Conservation (phyloP, 2,113 vertebrate genomes). For the Brachyhypopomus occidentalis region DNA sequence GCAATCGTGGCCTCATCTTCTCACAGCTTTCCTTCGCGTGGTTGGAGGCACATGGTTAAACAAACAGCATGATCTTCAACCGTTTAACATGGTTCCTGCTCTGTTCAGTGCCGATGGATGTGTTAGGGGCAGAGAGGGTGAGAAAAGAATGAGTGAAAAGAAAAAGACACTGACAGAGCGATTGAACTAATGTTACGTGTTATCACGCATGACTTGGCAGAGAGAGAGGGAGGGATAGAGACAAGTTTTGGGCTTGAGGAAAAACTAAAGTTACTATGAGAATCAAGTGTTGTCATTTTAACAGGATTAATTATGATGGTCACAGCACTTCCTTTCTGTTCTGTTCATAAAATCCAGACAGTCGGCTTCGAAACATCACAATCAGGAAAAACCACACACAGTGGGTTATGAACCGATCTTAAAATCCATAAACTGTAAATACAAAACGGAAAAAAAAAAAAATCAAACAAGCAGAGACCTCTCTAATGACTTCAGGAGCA, state of each 20-base stretch:
- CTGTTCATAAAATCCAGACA: background rate
- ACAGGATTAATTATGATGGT: background rate
- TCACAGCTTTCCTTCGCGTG: conserved; percentile 54
- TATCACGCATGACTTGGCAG: background rate
- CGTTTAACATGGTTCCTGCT: conserved; percentile 29
- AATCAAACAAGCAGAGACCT: background rate
- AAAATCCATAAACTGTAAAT: conserved; percentile 4
- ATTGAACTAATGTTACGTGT: background rate
- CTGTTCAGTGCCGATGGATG: conserved; percentile 2
- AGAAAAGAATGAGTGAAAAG: background rate
- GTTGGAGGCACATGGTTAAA: conserved; percentile 31
- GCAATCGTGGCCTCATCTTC: conserved; percentile 72
- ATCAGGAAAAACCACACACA: background rate
- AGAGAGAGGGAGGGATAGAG: background rate
- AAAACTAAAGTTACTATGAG: background rate
- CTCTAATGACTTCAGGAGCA: background rate
- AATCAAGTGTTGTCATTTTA: background rate
- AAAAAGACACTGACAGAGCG: background rate
- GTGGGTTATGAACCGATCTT: background rate
- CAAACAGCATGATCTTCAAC: background rate
- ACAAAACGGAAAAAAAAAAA: background rate
- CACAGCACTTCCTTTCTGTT: background rate
- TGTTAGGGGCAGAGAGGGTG: background rate
- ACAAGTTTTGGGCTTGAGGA: too few species aligned
- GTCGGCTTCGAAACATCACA: background rate